Percentiles rank a stretch among this genome's conserved stretches.
Conservation (phyloP, 2,888 invertebrate species). For the Cephus pulcher region DNA sequence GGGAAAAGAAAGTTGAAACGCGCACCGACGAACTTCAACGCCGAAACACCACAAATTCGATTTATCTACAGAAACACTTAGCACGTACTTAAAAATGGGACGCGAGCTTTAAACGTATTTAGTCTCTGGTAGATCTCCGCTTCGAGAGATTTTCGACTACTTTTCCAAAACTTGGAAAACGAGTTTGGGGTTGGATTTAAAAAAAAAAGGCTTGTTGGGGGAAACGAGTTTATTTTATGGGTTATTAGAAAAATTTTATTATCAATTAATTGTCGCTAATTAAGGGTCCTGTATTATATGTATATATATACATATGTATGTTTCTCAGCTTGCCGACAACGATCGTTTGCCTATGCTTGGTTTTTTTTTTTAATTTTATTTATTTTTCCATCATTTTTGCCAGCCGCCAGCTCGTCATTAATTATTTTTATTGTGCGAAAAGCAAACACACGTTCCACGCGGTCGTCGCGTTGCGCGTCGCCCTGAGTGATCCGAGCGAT, state of each 20-base stretch:
- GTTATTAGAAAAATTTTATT: no score
- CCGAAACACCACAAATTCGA: not conserved
- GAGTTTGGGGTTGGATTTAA: no score
- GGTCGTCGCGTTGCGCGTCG: not conserved
- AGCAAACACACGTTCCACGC: slow-evolving; percentile 41
- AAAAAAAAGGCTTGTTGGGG: no score
- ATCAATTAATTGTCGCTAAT: no score
- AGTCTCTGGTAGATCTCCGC: slow-evolving; percentile 7
- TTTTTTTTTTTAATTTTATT: slow-evolving; percentile 12
- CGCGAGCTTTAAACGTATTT: slow-evolving; percentile 12
- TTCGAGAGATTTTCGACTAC: not conserved
- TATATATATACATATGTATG: not conserved
- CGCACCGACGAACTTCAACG: not conserved
- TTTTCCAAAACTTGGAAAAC: no score
- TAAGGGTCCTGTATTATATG: not conserved
- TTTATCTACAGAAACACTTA: slow-evolving; percentile 21
- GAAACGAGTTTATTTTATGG: no score
- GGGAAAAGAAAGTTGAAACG: not conserved
- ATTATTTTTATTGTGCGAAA: slow-evolving; percentile 57
- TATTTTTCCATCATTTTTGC: slow-evolving; percentile 14
- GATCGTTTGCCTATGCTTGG: not conserved
- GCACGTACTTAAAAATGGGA: not conserved
- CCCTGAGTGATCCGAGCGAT: not conserved
- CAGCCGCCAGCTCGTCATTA: slow-evolving; percentile 34
- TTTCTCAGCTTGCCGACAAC: not conserved